These are phyloP conservation scores for Crotalus helleri DNA, from an alignment of 2,113 vertebrate species.

Conservation along the genomic window DNA sequence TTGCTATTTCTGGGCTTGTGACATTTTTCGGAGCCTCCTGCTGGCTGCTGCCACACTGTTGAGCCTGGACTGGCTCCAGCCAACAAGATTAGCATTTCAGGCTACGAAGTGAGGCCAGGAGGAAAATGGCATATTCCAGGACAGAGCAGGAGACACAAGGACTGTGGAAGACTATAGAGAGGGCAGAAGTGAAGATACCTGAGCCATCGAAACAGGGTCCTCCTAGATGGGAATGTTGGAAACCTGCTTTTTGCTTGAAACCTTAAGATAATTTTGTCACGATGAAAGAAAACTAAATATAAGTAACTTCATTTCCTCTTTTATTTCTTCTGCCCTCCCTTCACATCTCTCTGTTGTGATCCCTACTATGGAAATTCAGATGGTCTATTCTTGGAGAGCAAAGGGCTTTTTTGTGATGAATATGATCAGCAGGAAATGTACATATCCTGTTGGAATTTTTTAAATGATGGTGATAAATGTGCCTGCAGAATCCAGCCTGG, in stretches of 20 bases:
- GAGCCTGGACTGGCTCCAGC: slow-evolving; percentile 61
- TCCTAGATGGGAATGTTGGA: not conserved
- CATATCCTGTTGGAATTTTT: not conserved
- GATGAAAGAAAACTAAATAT: not conserved
- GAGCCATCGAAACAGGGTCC: too few relatives aligned
- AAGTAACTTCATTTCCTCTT: not conserved
- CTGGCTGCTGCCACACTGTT: slow-evolving; percentile 60
- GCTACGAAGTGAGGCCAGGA: slow-evolving; percentile 44
- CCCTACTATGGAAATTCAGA: not conserved
- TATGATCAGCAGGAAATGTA: not conserved
- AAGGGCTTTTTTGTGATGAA: not conserved
- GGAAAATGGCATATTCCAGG: slow-evolving; percentile 47
- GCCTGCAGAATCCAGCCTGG: too few relatives aligned
- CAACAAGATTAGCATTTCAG: slow-evolving; percentile 38
- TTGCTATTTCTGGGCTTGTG: slow-evolving; percentile 70
- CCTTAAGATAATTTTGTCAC: not conserved
- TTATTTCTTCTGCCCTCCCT: not conserved
- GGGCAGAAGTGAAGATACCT: not conserved
- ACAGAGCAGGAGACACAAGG: slow-evolving; percentile 24
- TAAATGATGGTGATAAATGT: not conserved
- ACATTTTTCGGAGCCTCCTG: slow-evolving; percentile 70
- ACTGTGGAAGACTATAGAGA: fast-evolving
- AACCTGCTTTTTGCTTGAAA: not conserved
- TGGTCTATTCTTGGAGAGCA: not conserved
- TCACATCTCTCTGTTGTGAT: not conserved